phyloP scores from a whole-genome alignment of 2,113 vertebrate genomes.

The Odobenus rosmarus region DNA sequence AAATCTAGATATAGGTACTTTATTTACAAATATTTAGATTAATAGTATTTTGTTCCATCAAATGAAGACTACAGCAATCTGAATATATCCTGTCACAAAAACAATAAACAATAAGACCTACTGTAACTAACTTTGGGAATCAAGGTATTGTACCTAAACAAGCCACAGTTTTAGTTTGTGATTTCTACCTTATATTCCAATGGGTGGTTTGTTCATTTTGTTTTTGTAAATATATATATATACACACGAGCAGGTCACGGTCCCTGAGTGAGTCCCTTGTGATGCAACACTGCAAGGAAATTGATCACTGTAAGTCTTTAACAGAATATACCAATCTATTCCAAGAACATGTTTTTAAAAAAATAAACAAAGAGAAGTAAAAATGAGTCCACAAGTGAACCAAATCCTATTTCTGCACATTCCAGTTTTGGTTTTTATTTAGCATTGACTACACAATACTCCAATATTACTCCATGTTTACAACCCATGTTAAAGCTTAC shows the following conservation, averaged over 20 bases:
- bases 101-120: conserved; percentile 87
- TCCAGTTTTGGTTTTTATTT: conserved; percentile 90
- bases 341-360: conserved; percentile 74
- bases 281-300: conserved; percentile 84
- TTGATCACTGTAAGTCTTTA: conserved; percentile 75
- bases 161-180: conserved; percentile 74
- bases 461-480: conserved; percentile 83
- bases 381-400: conserved; percentile 84
- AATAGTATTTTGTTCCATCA: conserved; percentile 92
- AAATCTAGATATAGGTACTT: conserved; percentile 93
- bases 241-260: conserved; percentile 86
- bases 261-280: conserved; percentile 85
- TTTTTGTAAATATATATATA: conserved; percentile 69
- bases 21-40: conserved; percentile 96
- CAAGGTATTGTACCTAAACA: conserved; percentile 82
- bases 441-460: conserved; percentile 87
- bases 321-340: conserved; percentile 79
- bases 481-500: conserved; percentile 62
- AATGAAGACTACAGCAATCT: conserved; percentile 89
- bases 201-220: conserved; percentile 2
- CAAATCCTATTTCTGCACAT: conserved; percentile 87
- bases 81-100: conserved; percentile 88
- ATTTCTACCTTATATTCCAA: conserved; percentile 70
- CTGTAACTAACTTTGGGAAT: conserved; percentile 80
- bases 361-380: conserved; percentile 82